Conservation (phyloP, 2,888 invertebrate genomes). For the Agrilus biguttatus region DNA sequence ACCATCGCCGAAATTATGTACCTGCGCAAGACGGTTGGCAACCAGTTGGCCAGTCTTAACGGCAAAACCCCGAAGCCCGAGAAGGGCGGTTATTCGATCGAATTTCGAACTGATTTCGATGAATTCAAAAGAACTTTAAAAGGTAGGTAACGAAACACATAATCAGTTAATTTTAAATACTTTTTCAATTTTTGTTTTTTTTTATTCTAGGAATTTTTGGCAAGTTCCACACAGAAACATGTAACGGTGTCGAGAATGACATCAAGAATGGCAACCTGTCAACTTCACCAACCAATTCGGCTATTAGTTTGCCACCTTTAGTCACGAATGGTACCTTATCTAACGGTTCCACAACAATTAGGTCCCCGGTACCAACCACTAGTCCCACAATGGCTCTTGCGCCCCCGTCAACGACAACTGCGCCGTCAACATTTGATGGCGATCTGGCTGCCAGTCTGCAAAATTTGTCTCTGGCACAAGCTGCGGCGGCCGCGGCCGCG, state of each 20-base stretch:
- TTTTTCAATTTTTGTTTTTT: too few relatives aligned
- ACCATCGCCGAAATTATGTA: conserved; percentile 75
- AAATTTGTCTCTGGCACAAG: conserved; percentile 17
- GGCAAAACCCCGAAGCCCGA: conserved; percentile 73
- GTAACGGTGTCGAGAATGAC: conserved; percentile 13
- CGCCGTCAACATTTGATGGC: conserved; percentile 67
- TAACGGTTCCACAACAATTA: conserved; percentile 20
- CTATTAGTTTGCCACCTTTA: conserved; percentile 18
- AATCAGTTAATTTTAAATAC: too few relatives aligned
- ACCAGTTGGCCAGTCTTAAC: conserved; percentile 64
- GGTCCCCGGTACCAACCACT: conserved; percentile 45
- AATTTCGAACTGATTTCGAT: conserved; percentile 66
- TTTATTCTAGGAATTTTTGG: conserved; percentile 41
- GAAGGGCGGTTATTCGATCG: conserved; percentile 60
- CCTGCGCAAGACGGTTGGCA: conserved; percentile 62
- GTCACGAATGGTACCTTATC: conserved; percentile 21
- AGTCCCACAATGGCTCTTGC: conserved; percentile 36
- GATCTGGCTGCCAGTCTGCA: conserved; percentile 37
- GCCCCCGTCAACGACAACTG: conserved; percentile 44
- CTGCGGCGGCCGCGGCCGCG: conserved; percentile 15
- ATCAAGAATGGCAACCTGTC: conserved; percentile 34
- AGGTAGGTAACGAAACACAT: conserved; percentile 22
- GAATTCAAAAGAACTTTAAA: conserved; percentile 61
- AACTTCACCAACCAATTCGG: conserved; percentile 20
- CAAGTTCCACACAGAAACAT: conserved; percentile 30